A percentile compares a stretch with the other conserved stretches of the same genome.
Evolutionary conservation across 2,113 vertebrate genomes (phyloP).

Genomic region (Buteo buteo): DNA sequence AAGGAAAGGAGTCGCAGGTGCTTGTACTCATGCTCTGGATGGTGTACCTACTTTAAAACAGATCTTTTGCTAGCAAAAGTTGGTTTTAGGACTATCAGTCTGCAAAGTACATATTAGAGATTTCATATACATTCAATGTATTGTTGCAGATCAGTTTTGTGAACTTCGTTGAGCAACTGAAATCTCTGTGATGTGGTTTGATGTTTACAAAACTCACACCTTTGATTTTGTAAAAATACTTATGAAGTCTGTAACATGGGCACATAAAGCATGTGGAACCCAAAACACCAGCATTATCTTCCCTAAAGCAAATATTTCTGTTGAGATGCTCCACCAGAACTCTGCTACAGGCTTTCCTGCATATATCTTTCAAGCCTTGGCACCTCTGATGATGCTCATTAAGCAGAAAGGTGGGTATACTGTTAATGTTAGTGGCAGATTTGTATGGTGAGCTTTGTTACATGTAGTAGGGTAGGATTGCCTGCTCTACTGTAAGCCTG

Average conservation of each 20-base stretch:
- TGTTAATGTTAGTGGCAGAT: neutral
- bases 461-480: neutral
- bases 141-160: neutral
- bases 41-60: neutral
- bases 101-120: neutral
- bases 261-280: neutral
- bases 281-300: neutral
- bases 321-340: neutral
- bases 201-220: neutral
- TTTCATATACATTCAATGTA: neutral
- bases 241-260: neutral
- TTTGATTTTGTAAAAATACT: neutral
- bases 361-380: neutral
- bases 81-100: neutral
- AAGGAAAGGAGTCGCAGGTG: accelerated
- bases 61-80: neutral
- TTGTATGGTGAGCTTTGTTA: neutral
- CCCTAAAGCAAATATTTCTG: neutral
- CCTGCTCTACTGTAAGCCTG: neutral
- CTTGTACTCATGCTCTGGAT: neutral
- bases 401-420: neutral
- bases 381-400: neutral
- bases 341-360: neutral
- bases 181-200: neutral
- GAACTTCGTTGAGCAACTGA: neutral